Evolutionary conservation across 2,797 vertebrate species (phyloP), one percentile per base, ranked within the genome.

Genomic region (Labroides dimidiatus): DNA sequence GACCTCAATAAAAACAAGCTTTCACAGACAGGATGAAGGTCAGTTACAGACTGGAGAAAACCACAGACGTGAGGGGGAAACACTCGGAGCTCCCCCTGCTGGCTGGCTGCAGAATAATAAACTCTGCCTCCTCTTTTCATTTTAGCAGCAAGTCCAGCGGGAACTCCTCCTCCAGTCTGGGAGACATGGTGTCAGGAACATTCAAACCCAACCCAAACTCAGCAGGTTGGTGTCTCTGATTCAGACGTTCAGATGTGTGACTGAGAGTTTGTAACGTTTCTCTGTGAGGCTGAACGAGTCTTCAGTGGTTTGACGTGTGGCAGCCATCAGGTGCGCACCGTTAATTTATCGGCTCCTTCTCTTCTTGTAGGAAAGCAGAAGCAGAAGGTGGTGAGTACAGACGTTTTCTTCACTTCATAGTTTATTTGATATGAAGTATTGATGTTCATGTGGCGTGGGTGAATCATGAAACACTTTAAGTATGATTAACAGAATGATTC

Each of bases 131-230:
- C 63, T 51, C 78, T 64, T 41, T 56, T 81, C 77, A 36, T 6
- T 76, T 11, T 78, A 83, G 4, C 73, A 97, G 96, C 90, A 99
- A 99, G 92, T 96, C 97, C 23, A 96, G 96, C 73, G 98, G 96
- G 63, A 99, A 98, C 89, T 99, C 97, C 62, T 97, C 98, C 64
- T 98, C 98, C 72, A 99, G 97, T 87, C 95, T 99, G n/a, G 98
- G 97, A 78, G 98, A 99, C 75, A 97, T 99, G 97, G 97, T 99
- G 78, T 97, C 97, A 24, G 97, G 97, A 60, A 96, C 95, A 0
- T 99, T 99, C 87, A 96, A 96, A 90, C 95, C 96, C 62, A 98
- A 96, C 49, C 96, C 96, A 27, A 96, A 95, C 82, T 94, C 96
- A 83, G 85, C 96, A 90, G 96, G 97, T 98, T 69, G 87, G 94